phyloP scores from a whole-genome alignment of 2,888 invertebrate genomes.

The Theretra japonica region DNA sequence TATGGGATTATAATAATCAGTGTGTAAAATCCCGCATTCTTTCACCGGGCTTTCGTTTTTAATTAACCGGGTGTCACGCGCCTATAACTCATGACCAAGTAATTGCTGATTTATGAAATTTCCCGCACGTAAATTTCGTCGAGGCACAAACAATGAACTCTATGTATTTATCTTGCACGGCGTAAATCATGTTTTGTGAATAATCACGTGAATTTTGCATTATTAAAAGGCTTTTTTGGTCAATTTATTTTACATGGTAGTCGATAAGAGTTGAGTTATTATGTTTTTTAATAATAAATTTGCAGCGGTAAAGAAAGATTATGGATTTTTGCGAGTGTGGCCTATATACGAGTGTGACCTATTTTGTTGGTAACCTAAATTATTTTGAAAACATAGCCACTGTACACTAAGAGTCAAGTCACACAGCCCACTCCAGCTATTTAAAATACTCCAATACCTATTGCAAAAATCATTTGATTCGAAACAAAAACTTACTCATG shows the following conservation, averaged over 20 bases:
- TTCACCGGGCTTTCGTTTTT: constrained; percentile 6
- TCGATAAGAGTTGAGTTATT: neutral
- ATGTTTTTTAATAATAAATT: neutral
- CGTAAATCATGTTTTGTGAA: neutral
- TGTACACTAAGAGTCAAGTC: no score
- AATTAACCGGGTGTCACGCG: constrained; percentile 7
- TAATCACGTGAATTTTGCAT: neutral
- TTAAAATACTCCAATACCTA: no score
- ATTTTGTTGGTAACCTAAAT: no score
- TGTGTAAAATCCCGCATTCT: constrained; percentile 6
- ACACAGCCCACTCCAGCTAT: no score
- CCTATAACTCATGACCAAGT: constrained; percentile 1
- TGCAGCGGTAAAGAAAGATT: no score
- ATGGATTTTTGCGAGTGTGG: no score
- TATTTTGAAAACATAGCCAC: no score
- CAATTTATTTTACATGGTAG: neutral
- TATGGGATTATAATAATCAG: neutral
- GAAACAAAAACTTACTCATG: no score
- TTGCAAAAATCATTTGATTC: no score
- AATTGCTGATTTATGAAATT: constrained; percentile 16
- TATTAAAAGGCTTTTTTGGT: neutral
- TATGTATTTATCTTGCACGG: constrained; percentile 11
- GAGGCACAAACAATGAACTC: constrained; percentile 1
- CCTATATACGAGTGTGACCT: no score
- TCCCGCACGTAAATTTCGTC: constrained; percentile 9